Base-by-base conservation (phyloP, 2,888 invertebrate species). In the Peribatodes rhomboidaria region DNA sequence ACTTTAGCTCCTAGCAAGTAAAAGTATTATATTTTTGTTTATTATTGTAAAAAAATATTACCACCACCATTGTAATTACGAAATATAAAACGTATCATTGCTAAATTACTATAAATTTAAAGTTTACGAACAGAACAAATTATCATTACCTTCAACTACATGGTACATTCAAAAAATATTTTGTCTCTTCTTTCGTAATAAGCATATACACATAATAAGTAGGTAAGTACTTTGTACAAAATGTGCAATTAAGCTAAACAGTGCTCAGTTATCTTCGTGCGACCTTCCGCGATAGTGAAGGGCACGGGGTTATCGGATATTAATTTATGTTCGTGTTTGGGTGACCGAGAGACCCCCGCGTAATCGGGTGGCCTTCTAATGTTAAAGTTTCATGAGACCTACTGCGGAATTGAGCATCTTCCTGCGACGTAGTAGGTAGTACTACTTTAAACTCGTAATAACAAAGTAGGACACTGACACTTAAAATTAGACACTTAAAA, bases 281-380 rank as follows among this genome's bases (percentile, higher is more conserved):
- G 50, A 47, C 60, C 63, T 60, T 61, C 37, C 53, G 35, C 55
- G 62, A 66, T 64, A 55, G 33, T 18, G 33, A 14, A 33, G 55
- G 55, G 16, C n/a, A 9, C 7, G 27, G 60, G 65, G 65, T 59
- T 70, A 70, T 68, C 65, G 42, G 49, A 61, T 58, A 67, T 67
- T 65, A 62, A 65, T 61, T 62, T 55, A 63, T 58, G 39, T 14
- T 37, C 13, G 16, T 59, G 57, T 47, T 61, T 63, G 35, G 53
- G 53, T 60, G 67, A 37, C 57, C 64, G n/a, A 54, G 33, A 61
- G 54, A 59, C 50, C 50, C 52, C 39, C 4, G 35, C 20, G 20
- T 56, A 59, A 59, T 62, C 58, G 9, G 22, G 7, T 16, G 33
- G 16, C 31, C 33, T 49, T 33, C 49, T 31, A 49, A 2, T 33